Evolutionary conservation across 2,888 invertebrate genomes (phyloP).

Genomic region (Amblyjoppa proteus): DNA sequence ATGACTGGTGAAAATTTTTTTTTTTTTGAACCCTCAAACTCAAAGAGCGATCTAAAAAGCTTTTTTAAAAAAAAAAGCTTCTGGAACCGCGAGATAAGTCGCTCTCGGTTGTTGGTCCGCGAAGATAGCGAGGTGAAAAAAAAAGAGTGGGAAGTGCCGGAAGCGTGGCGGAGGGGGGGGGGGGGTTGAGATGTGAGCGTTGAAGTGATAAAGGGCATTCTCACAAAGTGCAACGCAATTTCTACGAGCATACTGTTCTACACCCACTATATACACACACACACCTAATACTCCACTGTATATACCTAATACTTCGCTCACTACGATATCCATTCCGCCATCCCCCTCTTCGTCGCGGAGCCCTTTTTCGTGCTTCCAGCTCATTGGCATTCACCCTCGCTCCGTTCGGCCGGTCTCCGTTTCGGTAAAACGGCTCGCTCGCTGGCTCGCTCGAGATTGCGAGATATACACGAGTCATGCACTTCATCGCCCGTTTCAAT

Average conservation of each 20-base stretch:
- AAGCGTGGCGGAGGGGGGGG: constrained; percentile 53
- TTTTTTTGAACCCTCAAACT: not conserved
- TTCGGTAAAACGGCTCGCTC: constrained; percentile 37
- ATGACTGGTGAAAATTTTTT: constrained; percentile 33
- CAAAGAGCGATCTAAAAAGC: constrained; percentile 30
- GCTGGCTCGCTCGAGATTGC: constrained; percentile 6
- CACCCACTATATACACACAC: constrained; percentile 4
- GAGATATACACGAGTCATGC: constrained; percentile 81
- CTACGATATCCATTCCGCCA: constrained; percentile 26
- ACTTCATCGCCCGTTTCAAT: constrained; percentile 84
- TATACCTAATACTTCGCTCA: constrained; percentile 36
- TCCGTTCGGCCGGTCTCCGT: constrained; percentile 20
- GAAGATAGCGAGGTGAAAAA: constrained; percentile 17
- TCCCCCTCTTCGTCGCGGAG: constrained; percentile 40
- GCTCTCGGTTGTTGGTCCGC: constrained; percentile 10
- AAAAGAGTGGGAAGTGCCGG: not conserved
- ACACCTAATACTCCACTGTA: constrained; percentile 34
- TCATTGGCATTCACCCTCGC: constrained; percentile 72
- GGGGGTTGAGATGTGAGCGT: constrained; percentile 59
- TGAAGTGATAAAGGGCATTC: constrained; percentile 62
- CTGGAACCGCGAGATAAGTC: constrained; percentile 54
- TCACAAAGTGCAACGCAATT: constrained; percentile 63
- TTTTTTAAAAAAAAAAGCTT: constrained; percentile 22
- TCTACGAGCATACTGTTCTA: constrained; percentile 46
- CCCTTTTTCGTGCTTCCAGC: constrained; percentile 63